These are phyloP conservation scores for Agapostemon virescens DNA, from an alignment of 2,888 invertebrate species.

Conservation along the genomic window DNA sequence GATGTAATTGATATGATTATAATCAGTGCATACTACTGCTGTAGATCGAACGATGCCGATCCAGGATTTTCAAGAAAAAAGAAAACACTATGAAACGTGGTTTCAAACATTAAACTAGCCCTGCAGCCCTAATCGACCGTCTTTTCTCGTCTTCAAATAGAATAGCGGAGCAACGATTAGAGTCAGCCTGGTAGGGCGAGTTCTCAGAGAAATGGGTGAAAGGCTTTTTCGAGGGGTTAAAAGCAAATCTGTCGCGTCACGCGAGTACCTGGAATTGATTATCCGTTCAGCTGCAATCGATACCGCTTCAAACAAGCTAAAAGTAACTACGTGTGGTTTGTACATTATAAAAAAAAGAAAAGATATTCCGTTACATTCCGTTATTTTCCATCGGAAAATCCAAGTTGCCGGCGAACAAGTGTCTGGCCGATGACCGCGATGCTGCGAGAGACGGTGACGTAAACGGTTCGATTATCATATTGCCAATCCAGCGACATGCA, in stretches of 20 bases:
- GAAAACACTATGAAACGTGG: not conserved
- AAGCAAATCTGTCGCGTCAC: conserved; percentile 25
- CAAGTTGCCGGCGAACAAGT: not conserved
- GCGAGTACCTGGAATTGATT: conserved; percentile 41
- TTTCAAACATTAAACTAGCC: not conserved
- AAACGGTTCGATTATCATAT: conserved; percentile 7
- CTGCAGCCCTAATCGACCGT: not conserved
- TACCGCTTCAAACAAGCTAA: conserved; percentile 4
- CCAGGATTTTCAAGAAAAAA: not conserved
- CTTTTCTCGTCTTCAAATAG: conserved; percentile 8
- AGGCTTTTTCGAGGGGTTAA: conserved; percentile 20
- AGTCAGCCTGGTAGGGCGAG: not conserved
- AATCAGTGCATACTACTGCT: not conserved
- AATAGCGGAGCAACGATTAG: not conserved
- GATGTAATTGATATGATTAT: too few relatives aligned
- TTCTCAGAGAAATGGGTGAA: conserved; percentile 16
- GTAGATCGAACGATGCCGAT: not conserved
- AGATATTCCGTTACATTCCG: not conserved
- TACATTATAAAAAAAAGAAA: conserved; percentile 13
- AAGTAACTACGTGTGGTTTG: not conserved
- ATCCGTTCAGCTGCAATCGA: conserved; percentile 33
- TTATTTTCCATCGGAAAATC: conserved; percentile 3
- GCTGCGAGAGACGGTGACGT: not conserved
- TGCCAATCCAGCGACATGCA: conserved; percentile 7
- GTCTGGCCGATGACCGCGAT: not conserved